These are phyloP conservation scores for Minunthozetes semirufus DNA, from an alignment of 2,888 invertebrate genomes.

Conservation along the genomic window DNA sequence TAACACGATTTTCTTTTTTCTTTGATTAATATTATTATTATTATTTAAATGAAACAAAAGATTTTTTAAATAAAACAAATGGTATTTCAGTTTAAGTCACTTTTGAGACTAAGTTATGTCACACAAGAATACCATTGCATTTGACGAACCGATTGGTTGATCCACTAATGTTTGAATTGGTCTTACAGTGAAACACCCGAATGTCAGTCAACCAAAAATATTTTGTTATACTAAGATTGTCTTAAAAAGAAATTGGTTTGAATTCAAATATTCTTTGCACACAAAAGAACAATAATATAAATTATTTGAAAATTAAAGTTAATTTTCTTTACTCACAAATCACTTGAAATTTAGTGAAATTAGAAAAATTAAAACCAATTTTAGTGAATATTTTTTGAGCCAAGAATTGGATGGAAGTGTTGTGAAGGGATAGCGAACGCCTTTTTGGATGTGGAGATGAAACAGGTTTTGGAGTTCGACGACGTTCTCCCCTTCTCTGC, in stretches of 20 bases:
- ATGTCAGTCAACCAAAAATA: neutral
- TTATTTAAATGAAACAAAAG: too few relatives aligned
- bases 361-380: neutral
- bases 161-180: neutral
- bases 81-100: neutral
- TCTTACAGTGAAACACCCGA: neutral
- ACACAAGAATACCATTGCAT: neutral
- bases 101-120: neutral
- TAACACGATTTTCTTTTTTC: neutral
- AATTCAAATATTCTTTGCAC: too few relatives aligned
- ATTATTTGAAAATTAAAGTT: too few relatives aligned
- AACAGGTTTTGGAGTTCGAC: constrained; percentile 26
- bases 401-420: neutral
- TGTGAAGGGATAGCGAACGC: neutral
- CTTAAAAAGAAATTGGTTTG: too few relatives aligned
- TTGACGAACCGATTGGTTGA: neutral
- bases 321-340: too few relatives aligned
- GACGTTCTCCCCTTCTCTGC: neutral
- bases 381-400: neutral
- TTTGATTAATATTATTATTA: neutral
- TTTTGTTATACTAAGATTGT: too few relatives aligned
- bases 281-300: too few relatives aligned
- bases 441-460: neutral
- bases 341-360: too few relatives aligned
- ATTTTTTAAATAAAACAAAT: neutral